Evolutionary conservation across 1,140 invertebrate genomes (phyloP), one percentile per base, ranked within the genome.

Genomic region (Capitella teleta): DNA sequence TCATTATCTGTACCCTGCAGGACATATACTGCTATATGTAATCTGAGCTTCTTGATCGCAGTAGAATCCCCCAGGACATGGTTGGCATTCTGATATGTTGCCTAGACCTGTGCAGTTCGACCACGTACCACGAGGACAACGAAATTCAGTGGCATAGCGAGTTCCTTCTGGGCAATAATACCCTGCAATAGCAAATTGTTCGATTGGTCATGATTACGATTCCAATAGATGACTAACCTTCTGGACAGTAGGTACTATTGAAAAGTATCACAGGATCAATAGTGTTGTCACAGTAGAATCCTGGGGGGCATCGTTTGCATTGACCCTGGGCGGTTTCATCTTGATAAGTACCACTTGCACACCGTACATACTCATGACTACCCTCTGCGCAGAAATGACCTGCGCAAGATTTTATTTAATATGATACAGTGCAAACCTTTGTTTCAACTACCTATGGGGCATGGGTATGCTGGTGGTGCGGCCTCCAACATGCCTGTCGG

Each of bases 1-100:
- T n/a, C 36, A 12, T 10, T 14, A 24, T 12, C 21, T 59, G 50
- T 55, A 67, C 66, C 64, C 66, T 19, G 61, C 59, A 28, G 56
- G 19, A 53, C 67, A 69, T 6, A 61, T 52, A 43, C 60, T 57
- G 16, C 50, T 57, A 49, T 60, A 68, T 23, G 54, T 51, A 1
- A 58, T 65, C 57, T 62, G 63, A 2, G 60, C 63, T 25, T 55
- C 49, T 41, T 56, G 42, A 37, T 66, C 65, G 54, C 67, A 69
- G 52, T 64, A 69, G 45, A 63, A 69, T 6, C 67, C 67, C 12
- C 67, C 65, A 10, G 67, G 62, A 57, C 67, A 69, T 12, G 50
- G 54, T 16, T 51, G 51, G 58, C 67, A 69, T 38, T 64, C 59
- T 0, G 51, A 30, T 2, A 54, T 52, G n/a, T 51, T 44, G 51